Evolutionary conservation across 1,140 invertebrate genomes (phyloP).

Genomic region (Cardiocondyla obscurior): DNA sequence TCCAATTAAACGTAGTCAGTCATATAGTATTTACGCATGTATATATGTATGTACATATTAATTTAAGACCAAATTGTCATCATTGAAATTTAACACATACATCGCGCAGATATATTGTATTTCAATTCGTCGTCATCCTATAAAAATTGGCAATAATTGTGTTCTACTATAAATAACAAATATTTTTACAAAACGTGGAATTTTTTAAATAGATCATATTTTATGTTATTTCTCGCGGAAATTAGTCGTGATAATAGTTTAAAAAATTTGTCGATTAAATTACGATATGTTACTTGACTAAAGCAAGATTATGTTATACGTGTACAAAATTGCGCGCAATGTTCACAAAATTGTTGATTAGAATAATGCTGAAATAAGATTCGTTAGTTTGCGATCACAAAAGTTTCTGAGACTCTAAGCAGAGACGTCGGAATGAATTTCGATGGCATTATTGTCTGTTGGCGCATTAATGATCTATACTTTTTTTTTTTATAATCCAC

Average conservation of each 20-base stretch:
- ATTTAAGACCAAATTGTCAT: neutral
- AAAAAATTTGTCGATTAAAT: slow-evolving; percentile 31
- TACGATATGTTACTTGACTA: slow-evolving; percentile 59
- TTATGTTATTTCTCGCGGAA: neutral
- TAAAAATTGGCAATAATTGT: neutral
- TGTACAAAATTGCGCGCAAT: neutral
- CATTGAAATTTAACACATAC: neutral
- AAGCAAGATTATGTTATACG: slow-evolving; percentile 38
- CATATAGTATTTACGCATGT: neutral
- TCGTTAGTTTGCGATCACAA: neutral
- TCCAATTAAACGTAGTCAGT: slow-evolving; percentile 30
- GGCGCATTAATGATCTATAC: slow-evolving; percentile 36
- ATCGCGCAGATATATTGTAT: neutral
- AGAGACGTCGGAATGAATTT: slow-evolving; percentile 45
- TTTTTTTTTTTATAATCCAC: slow-evolving; percentile 16
- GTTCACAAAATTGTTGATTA: neutral
- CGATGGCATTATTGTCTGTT: slow-evolving; percentile 63
- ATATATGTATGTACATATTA: neutral
- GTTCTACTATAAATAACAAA: slow-evolving; percentile 18
- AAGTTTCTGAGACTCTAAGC: slow-evolving; percentile 19
- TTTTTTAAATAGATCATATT: neutral
- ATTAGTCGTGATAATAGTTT: neutral
- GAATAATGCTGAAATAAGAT: neutral
- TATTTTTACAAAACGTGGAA: neutral
- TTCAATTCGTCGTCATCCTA: neutral